Base-by-base conservation (phyloP, 2,888 invertebrate genomes). In the Automeris io region DNA sequence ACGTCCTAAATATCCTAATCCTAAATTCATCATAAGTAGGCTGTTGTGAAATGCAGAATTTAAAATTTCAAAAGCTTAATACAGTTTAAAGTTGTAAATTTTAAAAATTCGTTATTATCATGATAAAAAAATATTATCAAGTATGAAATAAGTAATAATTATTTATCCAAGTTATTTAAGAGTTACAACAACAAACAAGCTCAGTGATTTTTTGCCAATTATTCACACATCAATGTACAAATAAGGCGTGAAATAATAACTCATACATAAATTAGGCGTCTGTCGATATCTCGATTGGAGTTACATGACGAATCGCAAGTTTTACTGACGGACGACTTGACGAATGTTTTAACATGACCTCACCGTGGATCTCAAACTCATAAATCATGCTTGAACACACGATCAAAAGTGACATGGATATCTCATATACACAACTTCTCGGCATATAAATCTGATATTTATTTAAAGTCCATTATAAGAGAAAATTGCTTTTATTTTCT, bases 351-450 rank as follows among this genome's bases (percentile, higher is more conserved):
- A 63, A 71, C 75, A 77, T 79, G 74, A 78, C 79, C 78, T 73
- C 70, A 77, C 72, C 73, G 71, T 75, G 71, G 73, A 74, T 75
- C 61, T 62, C 55, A 46, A 51, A 60, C 59, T 54, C 68, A 78
- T 83, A 81, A 83, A 83, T 83, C 83, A 82, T 74, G 63, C 61
- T 56, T 56, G 58, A 68, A 67, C 64, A 55, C 47, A 62, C 78
- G 68, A 80, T 80, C 79, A 70, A 61, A 73, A 71, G 72, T 77
- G 80, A 83, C 83, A 76, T 60, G 68, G 59, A 71, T 61, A 66
- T 75, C 69, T 70, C 58, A 61, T 63, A 60, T 58, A n/a, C 61
- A 60, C 72, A 73, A 73, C 73, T 70, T 74, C 70, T 62, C 37
- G 59, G 65, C 63, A 65, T 56, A 52, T 63, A 61, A 67, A 54